These are phyloP conservation scores for Chaetops frenatus DNA, from an alignment of 2,113 vertebrate genomes.

Conservation along the genomic window DNA sequence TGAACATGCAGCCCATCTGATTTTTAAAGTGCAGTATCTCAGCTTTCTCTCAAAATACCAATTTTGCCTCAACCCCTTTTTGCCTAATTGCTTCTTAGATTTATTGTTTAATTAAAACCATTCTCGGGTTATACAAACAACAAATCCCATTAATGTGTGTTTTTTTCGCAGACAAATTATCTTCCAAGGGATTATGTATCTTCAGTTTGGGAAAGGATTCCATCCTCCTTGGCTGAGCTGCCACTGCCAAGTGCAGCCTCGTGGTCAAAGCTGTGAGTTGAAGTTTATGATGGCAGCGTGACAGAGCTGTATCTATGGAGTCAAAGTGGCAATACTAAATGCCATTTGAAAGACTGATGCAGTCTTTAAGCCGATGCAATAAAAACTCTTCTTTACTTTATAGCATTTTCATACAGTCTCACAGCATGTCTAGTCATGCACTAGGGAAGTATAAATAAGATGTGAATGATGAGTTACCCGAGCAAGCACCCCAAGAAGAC, in stretches of 20 bases:
- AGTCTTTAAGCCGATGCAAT: background rate
- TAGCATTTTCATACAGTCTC: slow-evolving; percentile 2
- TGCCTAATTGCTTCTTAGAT: slow-evolving; percentile 62
- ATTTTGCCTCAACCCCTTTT: slow-evolving; percentile 41
- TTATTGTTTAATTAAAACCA: slow-evolving; percentile 64
- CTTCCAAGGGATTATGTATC: slow-evolving; percentile 11
- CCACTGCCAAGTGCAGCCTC: background rate
- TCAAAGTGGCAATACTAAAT: slow-evolving; percentile 33
- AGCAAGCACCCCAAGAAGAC: background rate
- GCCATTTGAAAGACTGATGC: slow-evolving; percentile 51
- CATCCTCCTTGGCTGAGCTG: background rate
- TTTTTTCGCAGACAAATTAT: slow-evolving; percentile 31
- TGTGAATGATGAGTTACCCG: background rate
- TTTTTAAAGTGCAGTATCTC: slow-evolving; percentile 40
- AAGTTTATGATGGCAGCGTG: slow-evolving; percentile 30
- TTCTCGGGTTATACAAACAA: slow-evolving; percentile 51
- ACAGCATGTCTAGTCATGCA: background rate
- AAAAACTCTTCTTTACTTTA: slow-evolving; percentile 13
- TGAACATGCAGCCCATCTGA: slow-evolving; percentile 17
- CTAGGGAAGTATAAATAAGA: slow-evolving; percentile 6
- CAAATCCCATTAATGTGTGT: slow-evolving; percentile 37
- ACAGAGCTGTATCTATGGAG: slow-evolving; percentile 18
- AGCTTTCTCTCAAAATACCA: slow-evolving; percentile 55
- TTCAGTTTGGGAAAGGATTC: background rate
- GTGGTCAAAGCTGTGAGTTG: slow-evolving; percentile 10